A percentile compares a stretch with the other conserved stretches of the same genome.
Conservation (phyloP, 2,797 vertebrate genomes). For the Rhadinocentrus ornatus region DNA sequence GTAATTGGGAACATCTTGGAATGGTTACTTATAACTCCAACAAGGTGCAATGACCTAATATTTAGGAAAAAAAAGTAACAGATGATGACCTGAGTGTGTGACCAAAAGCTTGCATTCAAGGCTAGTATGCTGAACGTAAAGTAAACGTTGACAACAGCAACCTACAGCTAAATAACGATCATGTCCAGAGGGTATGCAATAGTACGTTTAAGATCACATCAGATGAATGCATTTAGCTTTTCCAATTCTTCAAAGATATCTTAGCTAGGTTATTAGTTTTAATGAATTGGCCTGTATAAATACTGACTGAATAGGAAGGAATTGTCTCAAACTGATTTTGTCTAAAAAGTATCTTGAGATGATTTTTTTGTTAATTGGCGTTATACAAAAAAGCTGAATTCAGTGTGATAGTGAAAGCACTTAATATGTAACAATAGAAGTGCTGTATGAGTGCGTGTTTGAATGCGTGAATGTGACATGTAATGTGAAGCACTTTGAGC, state of each 20-base stretch:
- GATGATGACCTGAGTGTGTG: conserved; percentile 28
- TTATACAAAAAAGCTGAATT: not conserved
- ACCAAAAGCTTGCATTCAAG: conserved; percentile 40
- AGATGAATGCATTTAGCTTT: conserved; percentile 22
- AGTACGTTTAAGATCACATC: conserved; percentile 45
- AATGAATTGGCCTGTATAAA: too few relatives aligned
- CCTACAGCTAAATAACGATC: conserved; percentile 11
- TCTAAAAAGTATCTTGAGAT: not conserved
- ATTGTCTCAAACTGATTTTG: not conserved
- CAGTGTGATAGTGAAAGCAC: too few relatives aligned
- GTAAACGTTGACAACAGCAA: conserved; percentile 42
- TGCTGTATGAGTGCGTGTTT: too few relatives aligned
- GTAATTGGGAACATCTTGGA: not conserved
- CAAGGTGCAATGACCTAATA: conserved; percentile 28
- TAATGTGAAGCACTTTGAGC: too few relatives aligned
- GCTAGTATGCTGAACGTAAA: conserved; percentile 40
- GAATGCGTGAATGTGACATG: too few relatives aligned
- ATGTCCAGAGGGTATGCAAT: conserved; percentile 54
- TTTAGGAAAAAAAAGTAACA: conserved; percentile 33
- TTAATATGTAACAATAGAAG: too few relatives aligned
- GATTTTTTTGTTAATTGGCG: not conserved
- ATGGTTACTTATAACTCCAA: conserved; percentile 15
- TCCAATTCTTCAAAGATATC: not conserved
- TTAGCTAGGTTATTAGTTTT: too few relatives aligned
- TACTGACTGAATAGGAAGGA: too few relatives aligned